A percentile compares a stretch with the other conserved stretches of the same genome.
Evolutionary conservation across 2,888 invertebrate genomes (phyloP).

Genomic region (Drosophila monieri): DNA sequence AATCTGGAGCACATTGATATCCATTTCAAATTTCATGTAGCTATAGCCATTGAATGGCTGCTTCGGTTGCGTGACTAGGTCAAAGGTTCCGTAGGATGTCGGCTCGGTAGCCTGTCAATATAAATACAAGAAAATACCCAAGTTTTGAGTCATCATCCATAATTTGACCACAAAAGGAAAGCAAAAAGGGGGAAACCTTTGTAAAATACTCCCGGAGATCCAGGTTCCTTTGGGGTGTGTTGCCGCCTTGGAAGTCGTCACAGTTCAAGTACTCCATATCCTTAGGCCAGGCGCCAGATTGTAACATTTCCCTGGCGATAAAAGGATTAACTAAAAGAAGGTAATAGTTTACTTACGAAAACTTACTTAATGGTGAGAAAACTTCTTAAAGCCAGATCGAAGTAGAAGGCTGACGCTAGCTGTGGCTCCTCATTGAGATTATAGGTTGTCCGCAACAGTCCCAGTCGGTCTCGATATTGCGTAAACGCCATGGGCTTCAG

Average conservation of each 20-base stretch:
- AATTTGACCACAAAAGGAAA: constrained; percentile 24
- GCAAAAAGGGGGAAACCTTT: constrained; percentile 84
- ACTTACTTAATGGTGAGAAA: constrained; percentile 90
- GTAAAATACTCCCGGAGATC: constrained; percentile 89
- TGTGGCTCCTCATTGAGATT: constrained; percentile 89
- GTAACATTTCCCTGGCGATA: constrained; percentile 87
- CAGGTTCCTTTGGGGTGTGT: constrained; percentile 89
- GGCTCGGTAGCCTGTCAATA: constrained; percentile 86
- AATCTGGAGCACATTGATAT: constrained; percentile 89
- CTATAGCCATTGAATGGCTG: constrained; percentile 88
- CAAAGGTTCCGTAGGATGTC: constrained; percentile 89
- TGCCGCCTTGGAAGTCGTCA: constrained; percentile 91
- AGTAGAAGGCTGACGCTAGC: constrained; percentile 93
- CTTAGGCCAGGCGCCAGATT: constrained; percentile 89
- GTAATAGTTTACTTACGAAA: neutral
- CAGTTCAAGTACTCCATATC: constrained; percentile 90
- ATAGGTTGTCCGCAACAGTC: constrained; percentile 89
- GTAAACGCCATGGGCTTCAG: constrained; percentile 89
- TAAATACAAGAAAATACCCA: neutral
- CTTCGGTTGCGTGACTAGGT: constrained; percentile 86
- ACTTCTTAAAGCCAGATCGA: constrained; percentile 91
- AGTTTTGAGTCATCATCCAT: constrained; percentile 44
- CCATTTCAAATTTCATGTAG: constrained; percentile 90
- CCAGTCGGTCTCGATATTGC: constrained; percentile 88
- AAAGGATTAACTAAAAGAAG: neutral